Evolutionary conservation across 2,888 invertebrate genomes (phyloP).

Genomic region (Chymomyza fuscimana): DNA sequence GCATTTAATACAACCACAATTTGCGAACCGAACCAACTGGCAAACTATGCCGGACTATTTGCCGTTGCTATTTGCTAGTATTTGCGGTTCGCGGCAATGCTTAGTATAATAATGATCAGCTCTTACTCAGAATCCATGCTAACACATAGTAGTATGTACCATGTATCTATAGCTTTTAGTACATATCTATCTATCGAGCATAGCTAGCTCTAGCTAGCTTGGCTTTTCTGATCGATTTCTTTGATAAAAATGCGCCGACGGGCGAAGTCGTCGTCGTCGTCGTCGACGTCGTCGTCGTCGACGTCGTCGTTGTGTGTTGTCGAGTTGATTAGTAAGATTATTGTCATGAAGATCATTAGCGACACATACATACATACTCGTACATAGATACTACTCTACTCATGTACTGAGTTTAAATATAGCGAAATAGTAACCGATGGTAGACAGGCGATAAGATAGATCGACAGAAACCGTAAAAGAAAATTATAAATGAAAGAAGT

Average conservation of each 20-base stretch:
- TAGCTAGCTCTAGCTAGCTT: too few relatives aligned
- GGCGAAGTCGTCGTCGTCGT: constrained; percentile 14
- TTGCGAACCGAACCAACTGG: background rate
- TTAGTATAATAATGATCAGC: constrained; percentile 9
- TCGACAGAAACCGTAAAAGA: constrained; percentile 60
- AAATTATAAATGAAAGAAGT: constrained; percentile 56
- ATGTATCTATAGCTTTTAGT: background rate
- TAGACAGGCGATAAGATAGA: constrained; percentile 11
- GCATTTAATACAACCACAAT: constrained; percentile 8
- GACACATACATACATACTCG: constrained; percentile 15
- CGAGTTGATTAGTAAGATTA: constrained; percentile 59
- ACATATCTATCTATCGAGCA: too few relatives aligned
- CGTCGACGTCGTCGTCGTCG: background rate
- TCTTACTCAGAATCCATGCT: constrained; percentile 63
- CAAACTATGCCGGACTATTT: background rate
- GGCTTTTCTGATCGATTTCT: constrained; percentile 54
- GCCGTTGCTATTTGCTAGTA: constrained; percentile 24
- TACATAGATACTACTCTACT: background rate
- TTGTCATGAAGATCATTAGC: constrained; percentile 50
- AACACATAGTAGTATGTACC: too few relatives aligned
- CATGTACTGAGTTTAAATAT: background rate
- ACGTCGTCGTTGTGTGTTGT: background rate
- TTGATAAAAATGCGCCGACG: constrained; percentile 52
- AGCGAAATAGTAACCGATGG: constrained; percentile 12
- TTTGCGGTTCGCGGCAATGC: constrained; percentile 34